These are phyloP conservation scores for Pangasius mekongensis DNA, from an alignment of 2,797 vertebrate species.

Conservation along the genomic window DNA sequence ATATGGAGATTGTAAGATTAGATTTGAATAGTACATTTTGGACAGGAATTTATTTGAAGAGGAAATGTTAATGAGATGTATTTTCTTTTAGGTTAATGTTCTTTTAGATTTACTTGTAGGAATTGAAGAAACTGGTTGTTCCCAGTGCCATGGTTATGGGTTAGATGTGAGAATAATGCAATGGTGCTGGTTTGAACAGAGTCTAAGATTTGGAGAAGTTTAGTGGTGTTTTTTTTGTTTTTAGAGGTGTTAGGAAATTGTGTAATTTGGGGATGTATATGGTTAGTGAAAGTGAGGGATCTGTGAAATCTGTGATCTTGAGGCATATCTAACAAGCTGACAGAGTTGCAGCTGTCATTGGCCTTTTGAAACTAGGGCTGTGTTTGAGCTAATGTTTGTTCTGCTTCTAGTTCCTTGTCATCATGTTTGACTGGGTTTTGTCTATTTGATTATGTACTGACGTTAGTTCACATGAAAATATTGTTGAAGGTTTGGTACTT, in stretches of 20 bases:
- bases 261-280: not conserved
- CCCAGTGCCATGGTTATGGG: not conserved
- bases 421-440: not conserved
- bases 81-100: not conserved
- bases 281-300: not conserved
- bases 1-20: not conserved
- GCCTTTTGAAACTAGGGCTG: not conserved
- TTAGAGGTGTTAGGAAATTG: not conserved
- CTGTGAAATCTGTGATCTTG: not conserved
- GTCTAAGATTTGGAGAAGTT: too few relatives aligned
- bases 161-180: not conserved
- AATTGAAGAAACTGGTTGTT: not conserved
- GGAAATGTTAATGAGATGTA: not conserved
- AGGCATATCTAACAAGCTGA: not conserved
- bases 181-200: not conserved
- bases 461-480: not conserved
- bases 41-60: not conserved
- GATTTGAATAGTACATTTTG: not conserved
- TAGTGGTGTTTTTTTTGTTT: too few relatives aligned
- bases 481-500: not conserved
- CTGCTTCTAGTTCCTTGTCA: not conserved
- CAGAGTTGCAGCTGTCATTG: not conserved
- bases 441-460: not conserved
- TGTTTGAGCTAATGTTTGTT: constrained; percentile 1
- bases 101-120: not conserved